phyloP scores from a whole-genome alignment of 2,888 invertebrate genomes.

The Drosophila pseudotakahashii region DNA sequence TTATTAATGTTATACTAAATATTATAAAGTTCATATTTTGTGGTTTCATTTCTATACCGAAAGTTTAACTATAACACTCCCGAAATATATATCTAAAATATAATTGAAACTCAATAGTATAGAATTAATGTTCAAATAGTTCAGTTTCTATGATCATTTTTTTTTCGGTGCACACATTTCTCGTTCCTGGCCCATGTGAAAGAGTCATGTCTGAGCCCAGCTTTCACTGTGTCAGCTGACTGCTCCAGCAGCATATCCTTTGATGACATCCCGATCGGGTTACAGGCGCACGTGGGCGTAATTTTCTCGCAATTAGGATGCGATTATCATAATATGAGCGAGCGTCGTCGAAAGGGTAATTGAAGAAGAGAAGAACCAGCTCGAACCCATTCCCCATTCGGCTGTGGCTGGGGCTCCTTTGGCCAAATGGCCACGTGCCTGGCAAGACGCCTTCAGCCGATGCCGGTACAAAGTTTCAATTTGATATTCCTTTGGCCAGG shows the following conservation, averaged over 20 bases:
- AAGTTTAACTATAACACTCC: no score
- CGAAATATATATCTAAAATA: no score
- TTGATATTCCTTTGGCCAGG: conserved; percentile 56
- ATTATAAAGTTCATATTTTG: no score
- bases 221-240: conserved; percentile 27
- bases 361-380: conserved; percentile 81
- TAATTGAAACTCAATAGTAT: no score
- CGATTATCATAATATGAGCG: conserved; percentile 82
- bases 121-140: no score
- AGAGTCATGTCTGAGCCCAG: conserved; percentile 1
- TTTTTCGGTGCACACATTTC: neutral
- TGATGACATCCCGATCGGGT: conserved; percentile 82
- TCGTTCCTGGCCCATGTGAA: neutral
- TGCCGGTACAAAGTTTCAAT: conserved; percentile 63
- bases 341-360: conserved; percentile 82
- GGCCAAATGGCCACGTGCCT: conserved; percentile 67
- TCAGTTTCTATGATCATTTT: no score
- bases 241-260: conserved; percentile 44
- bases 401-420: conserved; percentile 8
- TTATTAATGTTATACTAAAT: no score
- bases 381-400: conserved; percentile 41
- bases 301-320: conserved; percentile 85
- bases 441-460: conserved; percentile 58
- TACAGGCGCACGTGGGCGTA: conserved; percentile 84
- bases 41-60: no score